Percentiles rank a stretch among this genome's conserved stretches.
Conservation (phyloP, 1,140 invertebrate genomes). For the Pollicipes pollicipes region DNA sequence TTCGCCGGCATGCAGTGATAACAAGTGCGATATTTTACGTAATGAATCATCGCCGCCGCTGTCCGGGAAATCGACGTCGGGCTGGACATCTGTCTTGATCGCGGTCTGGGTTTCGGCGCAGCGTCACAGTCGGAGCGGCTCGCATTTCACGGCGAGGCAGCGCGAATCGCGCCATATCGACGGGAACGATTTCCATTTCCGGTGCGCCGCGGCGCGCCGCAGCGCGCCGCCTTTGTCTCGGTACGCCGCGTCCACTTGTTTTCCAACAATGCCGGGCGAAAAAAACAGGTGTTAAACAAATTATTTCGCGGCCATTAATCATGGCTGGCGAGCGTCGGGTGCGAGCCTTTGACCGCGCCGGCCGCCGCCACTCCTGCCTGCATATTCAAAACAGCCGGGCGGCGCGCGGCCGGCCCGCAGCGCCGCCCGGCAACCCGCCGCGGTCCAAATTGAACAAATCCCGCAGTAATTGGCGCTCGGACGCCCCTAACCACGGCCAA, state of each 20-base stretch:
- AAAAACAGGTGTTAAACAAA: constrained; percentile 1
- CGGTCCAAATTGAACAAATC: background rate
- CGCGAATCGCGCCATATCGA: background rate
- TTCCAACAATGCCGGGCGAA: constrained; percentile 1
- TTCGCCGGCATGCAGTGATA: background rate
- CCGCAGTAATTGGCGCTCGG: background rate
- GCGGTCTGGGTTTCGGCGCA: background rate
- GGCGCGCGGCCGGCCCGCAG: no score
- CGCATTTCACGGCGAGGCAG: background rate
- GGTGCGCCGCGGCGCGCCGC: no score
- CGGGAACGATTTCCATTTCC: background rate
- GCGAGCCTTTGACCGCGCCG: background rate
- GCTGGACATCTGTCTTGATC: background rate
- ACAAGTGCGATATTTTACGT: constrained; percentile 1
- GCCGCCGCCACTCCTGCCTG: background rate
- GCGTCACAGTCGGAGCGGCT: background rate
- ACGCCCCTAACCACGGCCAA: background rate
- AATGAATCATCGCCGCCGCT: background rate
- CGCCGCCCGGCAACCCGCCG: background rate
- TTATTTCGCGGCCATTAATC: background rate
- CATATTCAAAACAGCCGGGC: background rate
- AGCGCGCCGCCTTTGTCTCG: background rate
- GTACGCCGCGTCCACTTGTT: background rate
- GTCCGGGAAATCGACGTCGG: background rate
- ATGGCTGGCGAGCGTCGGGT: background rate